Percentiles rank a stretch among this genome's conserved stretches.
These are phyloP conservation scores for Xiphydria camelus DNA, from an alignment of 2,888 invertebrate genomes.

Conservation along the genomic window DNA sequence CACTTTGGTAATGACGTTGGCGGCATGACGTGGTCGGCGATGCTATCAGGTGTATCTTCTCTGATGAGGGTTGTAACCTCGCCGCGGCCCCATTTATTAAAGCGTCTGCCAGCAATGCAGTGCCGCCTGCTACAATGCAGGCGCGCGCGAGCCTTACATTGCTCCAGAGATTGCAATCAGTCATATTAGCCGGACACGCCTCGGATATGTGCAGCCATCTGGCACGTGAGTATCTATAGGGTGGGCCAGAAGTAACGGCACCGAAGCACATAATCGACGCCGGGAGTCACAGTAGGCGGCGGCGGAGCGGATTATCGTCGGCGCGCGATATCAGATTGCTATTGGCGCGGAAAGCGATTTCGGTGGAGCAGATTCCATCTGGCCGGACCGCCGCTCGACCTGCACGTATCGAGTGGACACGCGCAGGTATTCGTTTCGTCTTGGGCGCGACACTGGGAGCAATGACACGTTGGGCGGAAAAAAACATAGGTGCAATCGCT, in stretches of 20 bases:
- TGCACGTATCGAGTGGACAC: too few relatives aligned
- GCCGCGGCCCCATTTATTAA: constrained; percentile 48
- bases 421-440: too few relatives aligned
- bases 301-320: not conserved
- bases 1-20: constrained; percentile 38
- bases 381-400: too few relatives aligned
- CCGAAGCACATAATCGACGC: constrained; percentile 26
- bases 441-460: too few relatives aligned
- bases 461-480: too few relatives aligned
- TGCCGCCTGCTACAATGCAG: constrained; percentile 6
- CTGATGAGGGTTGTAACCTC: constrained; percentile 53
- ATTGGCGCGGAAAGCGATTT: constrained; percentile 31
- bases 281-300: not conserved
- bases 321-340: constrained; percentile 6
- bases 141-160: constrained; percentile 15
- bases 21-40: constrained; percentile 48
- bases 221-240: constrained; percentile 11
- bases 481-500: too few relatives aligned
- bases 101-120: constrained; percentile 14
- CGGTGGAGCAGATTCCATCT: constrained; percentile 20
- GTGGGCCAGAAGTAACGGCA: constrained; percentile 27
- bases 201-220: constrained; percentile 38
- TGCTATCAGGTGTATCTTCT: constrained; percentile 47
- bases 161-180: constrained; percentile 45
- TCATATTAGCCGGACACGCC: constrained; percentile 48